These are phyloP conservation scores for Pristionchus arcanus DNA, from an alignment of 2,888 invertebrate species.

Conservation along the genomic window DNA sequence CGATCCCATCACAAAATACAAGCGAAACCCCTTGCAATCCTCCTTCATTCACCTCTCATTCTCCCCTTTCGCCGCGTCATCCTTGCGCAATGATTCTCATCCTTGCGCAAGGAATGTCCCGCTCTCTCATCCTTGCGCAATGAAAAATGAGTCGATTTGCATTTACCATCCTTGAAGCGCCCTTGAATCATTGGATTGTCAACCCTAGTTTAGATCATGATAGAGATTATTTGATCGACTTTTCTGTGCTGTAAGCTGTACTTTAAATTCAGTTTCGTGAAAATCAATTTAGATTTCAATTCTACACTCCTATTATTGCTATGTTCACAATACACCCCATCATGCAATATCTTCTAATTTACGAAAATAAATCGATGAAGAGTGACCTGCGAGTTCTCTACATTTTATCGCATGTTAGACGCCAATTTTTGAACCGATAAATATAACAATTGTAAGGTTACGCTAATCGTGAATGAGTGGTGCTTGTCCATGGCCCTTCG, in stretches of 20 bases:
- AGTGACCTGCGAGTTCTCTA: neutral
- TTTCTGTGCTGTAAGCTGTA: neutral
- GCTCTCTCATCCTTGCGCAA: too few species aligned
- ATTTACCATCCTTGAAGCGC: too few species aligned
- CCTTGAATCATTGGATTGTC: too few species aligned
- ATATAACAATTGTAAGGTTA: neutral
- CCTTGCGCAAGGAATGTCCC: too few species aligned
- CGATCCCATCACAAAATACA: too few species aligned
- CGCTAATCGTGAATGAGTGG: neutral
- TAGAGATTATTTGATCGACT: neutral
- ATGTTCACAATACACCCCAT: neutral
- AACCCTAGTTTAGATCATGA: neutral
- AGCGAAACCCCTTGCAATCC: too few species aligned
- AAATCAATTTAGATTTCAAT: neutral
- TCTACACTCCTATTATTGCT: neutral
- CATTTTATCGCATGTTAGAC: neutral
- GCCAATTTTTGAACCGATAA: neutral
- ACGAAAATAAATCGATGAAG: constrained; percentile 9
- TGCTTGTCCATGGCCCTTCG: neutral
- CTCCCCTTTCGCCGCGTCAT: too few species aligned
- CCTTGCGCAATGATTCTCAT: too few species aligned
- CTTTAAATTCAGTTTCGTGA: neutral
- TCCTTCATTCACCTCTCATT: too few species aligned
- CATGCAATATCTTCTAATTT: constrained; percentile 40
- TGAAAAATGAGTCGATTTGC: too few species aligned